Base-by-base conservation (phyloP, 2,797 vertebrate species). In the Halcyon chelicuti region DNA sequence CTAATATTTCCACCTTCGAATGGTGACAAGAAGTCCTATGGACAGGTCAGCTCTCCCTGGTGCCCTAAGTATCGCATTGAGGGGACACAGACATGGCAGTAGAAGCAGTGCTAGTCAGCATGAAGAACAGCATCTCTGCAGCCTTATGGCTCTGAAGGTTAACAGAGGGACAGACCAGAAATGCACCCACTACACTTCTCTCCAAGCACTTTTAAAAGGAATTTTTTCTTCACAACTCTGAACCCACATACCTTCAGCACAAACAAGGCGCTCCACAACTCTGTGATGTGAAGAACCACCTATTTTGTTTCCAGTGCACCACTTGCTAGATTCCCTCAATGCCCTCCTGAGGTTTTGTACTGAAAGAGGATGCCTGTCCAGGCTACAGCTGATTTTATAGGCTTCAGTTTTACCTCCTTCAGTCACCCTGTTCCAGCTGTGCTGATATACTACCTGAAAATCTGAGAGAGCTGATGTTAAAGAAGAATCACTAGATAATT, bases 101-200 rank as follows among this genome's bases (percentile, higher is more conserved):
- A 62, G 82, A 63, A 74, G 55, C 12, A 26, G 12, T 11, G 22
- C 18, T 39, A 33, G 26, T 29, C 57, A 75, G 22, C 19, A 14
- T 5, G 74, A 67, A 20, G 42, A 18, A n/a, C 26, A 54, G 19
- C 17, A 55, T 7, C 33, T 51, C 40, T 33, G 33, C 31, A 71
- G 26, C 25, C 63, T 47, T 17, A 1, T 3, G 15, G 46, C 51
- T 47, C 5, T 1, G 5, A 77, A 17, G 2, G 0, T 31, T 39
- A 37, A 2, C 54, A 39, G 26, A 35, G 68, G 35, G 55, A 35
- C 44, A 60, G 7, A 7, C 2, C 10, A 54, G 10, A 33, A 46
- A 20, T 63, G 39, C 52, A 67, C 35, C 23, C 13, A 10, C 52
- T 23, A 40, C 3, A 0, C 49, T 52, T 22, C n/a, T 35, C 5